Evolutionary conservation across 2,113 vertebrate genomes (phyloP), one percentile per base, ranked within the genome.

Genomic region (Mandrillus leucophaeus): DNA sequence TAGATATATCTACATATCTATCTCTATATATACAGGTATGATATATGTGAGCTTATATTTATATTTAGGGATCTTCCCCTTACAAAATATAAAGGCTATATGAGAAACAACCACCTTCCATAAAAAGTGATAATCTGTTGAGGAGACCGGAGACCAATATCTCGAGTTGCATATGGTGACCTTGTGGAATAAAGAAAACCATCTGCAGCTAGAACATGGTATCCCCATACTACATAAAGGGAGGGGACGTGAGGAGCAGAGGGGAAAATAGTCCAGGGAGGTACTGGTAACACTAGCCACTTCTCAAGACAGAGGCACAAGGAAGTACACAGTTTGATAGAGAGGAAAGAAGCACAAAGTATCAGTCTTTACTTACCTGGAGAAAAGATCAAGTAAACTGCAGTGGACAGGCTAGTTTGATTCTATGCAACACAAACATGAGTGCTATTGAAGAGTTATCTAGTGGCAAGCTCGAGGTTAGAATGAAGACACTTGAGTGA

Each of bases 161-260:
- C 35, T 45, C 18, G 12, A 61, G 48, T 61, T 66, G 73, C 38
- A 72, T 0, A 57, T 3, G 38, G 6, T 27, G 50, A 38, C 8
- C 38, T 25, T 17, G 25, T 0, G 3, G 5, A 3, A 23, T 43
- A 75, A 25, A 88, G 93, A 73, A n/a, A 52, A 35, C 9, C 17
- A 4, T 27, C 13, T 27, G 38, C 14, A 7, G 86, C 17, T 72
- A 23, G 57, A 76, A 83, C 2, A 38, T 3, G 64, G 6, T 6
- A 2, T 11, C 25, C 50, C 73, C 3, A 7, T 2, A 30, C 23
- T 2, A 52, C 2, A 64, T 2, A 8, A 75, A 32, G 25, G 12
- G 40, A 23, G 48, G 8, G 32, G n/a, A 5, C 0, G 0, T 0
- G 17, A 38, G 13, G 52, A 81, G 12, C 0, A 6, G 59, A n/a